These are phyloP conservation scores for Pediacus dermestoides DNA, from an alignment of 2,888 invertebrate genomes.

Conservation along the genomic window DNA sequence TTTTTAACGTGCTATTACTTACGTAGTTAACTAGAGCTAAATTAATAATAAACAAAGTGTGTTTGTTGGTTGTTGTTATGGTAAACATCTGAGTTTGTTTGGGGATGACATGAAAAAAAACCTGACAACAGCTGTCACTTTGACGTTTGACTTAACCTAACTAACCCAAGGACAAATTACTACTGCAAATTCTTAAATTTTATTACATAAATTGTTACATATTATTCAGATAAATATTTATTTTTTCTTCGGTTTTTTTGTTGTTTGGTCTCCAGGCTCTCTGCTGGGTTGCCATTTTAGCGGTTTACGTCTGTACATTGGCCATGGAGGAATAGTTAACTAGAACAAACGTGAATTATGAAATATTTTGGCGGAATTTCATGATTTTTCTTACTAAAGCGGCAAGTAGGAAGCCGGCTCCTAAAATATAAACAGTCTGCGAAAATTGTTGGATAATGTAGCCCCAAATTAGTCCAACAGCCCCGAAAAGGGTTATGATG, in stretches of 20 bases:
- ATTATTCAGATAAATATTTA: conserved; percentile 13
- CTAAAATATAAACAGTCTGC: conserved; percentile 88
- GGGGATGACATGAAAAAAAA: too few species aligned
- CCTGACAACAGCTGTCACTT: too few species aligned
- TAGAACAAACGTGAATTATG: conserved; percentile 38
- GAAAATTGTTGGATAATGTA: conserved; percentile 94
- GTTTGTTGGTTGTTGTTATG: too few species aligned
- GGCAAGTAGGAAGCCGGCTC: conserved; percentile 85
- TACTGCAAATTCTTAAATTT: too few species aligned
- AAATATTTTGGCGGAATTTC: conserved; percentile 8
- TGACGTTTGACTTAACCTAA: too few species aligned
- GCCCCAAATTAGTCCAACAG: conserved; percentile 88
- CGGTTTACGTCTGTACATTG: conserved; percentile 85
- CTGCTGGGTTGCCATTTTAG: conserved; percentile 78
- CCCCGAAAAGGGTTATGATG: conserved; percentile 87
- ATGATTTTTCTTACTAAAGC: conserved; percentile 62
- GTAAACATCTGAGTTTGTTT: too few species aligned
- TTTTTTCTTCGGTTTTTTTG: conserved; percentile 40
- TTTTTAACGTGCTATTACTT: background rate
- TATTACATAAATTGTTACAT: background rate
- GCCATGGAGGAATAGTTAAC: conserved; percentile 95
- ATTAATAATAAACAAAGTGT: conserved; percentile 1
- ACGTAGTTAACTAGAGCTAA: background rate
- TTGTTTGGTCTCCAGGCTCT: conserved; percentile 29
- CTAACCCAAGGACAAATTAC: too few species aligned